Conservation (phyloP, 2,888 invertebrate genomes). For the Hipparchia sbordonii region DNA sequence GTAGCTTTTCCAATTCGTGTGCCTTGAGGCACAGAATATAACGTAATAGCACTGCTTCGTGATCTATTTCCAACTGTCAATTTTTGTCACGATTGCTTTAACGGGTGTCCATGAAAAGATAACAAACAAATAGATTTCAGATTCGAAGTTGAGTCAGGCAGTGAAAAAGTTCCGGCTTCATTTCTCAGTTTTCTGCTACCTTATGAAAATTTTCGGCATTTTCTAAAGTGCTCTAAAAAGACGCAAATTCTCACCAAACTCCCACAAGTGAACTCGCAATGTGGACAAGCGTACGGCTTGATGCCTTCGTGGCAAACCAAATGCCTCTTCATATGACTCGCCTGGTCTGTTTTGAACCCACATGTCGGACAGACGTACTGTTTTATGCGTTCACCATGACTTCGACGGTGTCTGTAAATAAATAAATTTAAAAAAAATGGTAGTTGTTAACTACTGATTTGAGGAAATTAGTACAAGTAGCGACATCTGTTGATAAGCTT, state of each 20-base stretch:
- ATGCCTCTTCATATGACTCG: slow-evolving; percentile 90
- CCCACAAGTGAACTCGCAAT: slow-evolving; percentile 90
- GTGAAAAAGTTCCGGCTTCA: no score
- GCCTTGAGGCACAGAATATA: no score
- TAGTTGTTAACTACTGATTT: neutral
- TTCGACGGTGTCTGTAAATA: slow-evolving; percentile 83
- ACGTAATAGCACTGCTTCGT: no score
- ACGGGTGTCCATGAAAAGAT: no score
- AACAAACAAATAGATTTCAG: no score
- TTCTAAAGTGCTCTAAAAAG: no score
- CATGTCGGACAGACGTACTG: slow-evolving; percentile 87
- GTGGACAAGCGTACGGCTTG: slow-evolving; percentile 93
- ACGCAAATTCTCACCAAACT: slow-evolving; percentile 84
- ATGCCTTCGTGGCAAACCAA: slow-evolving; percentile 89
- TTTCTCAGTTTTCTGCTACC: no score
- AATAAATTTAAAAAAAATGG: neutral
- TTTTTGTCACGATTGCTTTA: no score
- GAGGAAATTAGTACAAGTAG: neutral
- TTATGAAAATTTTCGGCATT: no score
- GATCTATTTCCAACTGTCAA: neutral
- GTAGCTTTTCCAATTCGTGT: no score
- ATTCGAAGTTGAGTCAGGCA: neutral
- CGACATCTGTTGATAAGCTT: slow-evolving; percentile 43
- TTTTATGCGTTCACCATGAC: slow-evolving; percentile 75
- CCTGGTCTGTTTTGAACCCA: slow-evolving; percentile 85